phyloP scores from a whole-genome alignment of 1,140 invertebrate genomes.

The Pygmarrhopalites habei region DNA sequence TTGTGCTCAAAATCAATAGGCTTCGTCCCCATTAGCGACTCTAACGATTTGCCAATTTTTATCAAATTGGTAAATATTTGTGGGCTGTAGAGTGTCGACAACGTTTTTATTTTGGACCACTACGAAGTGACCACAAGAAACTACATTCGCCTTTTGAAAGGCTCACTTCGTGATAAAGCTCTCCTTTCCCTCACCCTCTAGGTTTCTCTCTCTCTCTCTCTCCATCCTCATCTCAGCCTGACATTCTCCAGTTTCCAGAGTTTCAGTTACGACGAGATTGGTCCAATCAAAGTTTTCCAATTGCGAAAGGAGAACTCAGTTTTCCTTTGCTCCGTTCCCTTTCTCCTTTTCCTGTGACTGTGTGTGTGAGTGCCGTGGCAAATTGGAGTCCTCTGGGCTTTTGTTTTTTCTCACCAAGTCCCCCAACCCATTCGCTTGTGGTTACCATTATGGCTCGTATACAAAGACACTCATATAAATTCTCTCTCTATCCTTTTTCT shows the following conservation, averaged over 20 bases:
- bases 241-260: not conserved
- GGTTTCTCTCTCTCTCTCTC: not conserved
- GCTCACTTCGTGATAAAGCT: too few species aligned
- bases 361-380: not conserved
- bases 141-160: too few species aligned
- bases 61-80: too few species aligned
- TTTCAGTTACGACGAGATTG: not conserved
- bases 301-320: not conserved
- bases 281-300: slow-evolving; percentile 17
- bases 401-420: slow-evolving; percentile 6
- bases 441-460: not conserved
- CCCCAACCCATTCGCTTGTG: slow-evolving; percentile 5
- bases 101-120: too few species aligned
- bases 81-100: too few species aligned
- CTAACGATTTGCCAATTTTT: too few species aligned
- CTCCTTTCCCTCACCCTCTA: too few species aligned
- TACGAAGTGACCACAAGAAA: too few species aligned
- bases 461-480: not conserved
- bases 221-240: not conserved
- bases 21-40: too few species aligned
- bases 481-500: not conserved
- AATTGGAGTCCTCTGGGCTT: slow-evolving; percentile 1
- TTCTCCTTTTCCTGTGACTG: too few species aligned
- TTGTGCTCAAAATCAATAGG: too few species aligned
- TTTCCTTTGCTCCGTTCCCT: too few species aligned